phyloP scores from a whole-genome alignment of 1,140 invertebrate species.

The Drosophila melanica region DNA sequence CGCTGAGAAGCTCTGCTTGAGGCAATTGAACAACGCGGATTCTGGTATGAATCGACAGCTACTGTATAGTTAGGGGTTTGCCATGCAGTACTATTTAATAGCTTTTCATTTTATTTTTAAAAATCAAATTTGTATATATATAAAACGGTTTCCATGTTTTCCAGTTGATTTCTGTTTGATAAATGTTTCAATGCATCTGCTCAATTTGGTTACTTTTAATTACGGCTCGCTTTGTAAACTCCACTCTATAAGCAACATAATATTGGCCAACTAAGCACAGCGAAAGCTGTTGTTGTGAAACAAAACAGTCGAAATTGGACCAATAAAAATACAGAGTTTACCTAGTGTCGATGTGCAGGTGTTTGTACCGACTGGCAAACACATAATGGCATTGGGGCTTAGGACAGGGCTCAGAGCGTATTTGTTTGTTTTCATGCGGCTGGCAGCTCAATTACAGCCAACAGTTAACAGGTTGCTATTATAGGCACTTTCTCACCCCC shows the following conservation, averaged over 20 bases:
- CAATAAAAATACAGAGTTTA: slow-evolving; percentile 7
- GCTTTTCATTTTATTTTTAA: too few relatives aligned
- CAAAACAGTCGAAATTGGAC: background rate
- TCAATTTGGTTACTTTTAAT: background rate
- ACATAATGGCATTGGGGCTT: slow-evolving; percentile 20
- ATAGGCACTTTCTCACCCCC: background rate
- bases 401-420: slow-evolving; percentile 5
- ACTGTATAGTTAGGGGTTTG: too few relatives aligned
- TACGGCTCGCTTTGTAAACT: background rate
- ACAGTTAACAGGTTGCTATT: slow-evolving; percentile 24
- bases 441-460: slow-evolving; percentile 37
- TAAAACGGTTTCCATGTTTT: too few relatives aligned
- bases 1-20: too few relatives aligned
- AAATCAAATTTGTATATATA: too few relatives aligned
- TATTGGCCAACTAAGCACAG: background rate
- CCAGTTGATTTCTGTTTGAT: too few relatives aligned
- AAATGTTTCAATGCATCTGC: too few relatives aligned
- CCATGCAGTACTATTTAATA: too few relatives aligned
- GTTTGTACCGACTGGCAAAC: background rate
- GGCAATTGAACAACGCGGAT: too few relatives aligned
- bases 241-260: slow-evolving; percentile 8
- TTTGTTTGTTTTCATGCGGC: slow-evolving; percentile 31
- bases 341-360: background rate
- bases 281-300: background rate
- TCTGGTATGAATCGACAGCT: too few relatives aligned